These are phyloP conservation scores for Sardina pilchardus DNA, from an alignment of 2,113 vertebrate species.

Conservation along the genomic window DNA sequence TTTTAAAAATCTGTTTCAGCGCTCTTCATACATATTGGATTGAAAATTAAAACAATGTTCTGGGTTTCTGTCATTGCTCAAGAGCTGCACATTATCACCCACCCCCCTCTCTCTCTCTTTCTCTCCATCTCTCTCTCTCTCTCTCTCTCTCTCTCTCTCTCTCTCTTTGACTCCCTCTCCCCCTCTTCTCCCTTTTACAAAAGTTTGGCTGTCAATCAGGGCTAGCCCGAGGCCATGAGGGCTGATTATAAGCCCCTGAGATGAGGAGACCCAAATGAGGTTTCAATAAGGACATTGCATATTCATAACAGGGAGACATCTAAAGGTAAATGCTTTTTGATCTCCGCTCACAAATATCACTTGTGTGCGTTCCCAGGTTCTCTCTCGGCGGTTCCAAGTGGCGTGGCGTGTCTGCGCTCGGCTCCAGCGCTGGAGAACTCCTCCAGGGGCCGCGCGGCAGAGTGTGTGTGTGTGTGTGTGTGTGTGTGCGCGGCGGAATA, in stretches of 20 bases:
- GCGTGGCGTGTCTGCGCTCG: constrained; percentile 60
- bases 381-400: constrained; percentile 70
- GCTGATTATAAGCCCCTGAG: constrained; percentile 98
- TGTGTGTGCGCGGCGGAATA: constrained; percentile 72
- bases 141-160: constrained; percentile 45
- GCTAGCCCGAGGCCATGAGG: constrained; percentile 88
- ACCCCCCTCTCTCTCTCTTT: constrained; percentile 16
- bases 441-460: constrained; percentile 70
- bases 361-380: constrained; percentile 79
- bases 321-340: constrained; percentile 87
- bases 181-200: constrained; percentile 70
- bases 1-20: no score
- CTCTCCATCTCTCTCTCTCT: constrained; percentile 56
- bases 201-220: constrained; percentile 94
- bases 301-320: constrained; percentile 95
- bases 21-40: background rate
- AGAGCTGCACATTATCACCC: constrained; percentile 20
- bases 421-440: constrained; percentile 65
- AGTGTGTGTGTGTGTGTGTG: no score
- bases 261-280: constrained; percentile 96
- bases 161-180: constrained; percentile 23
- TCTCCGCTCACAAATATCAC: constrained; percentile 79
- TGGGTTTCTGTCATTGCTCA: constrained; percentile 22
- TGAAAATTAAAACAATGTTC: constrained; percentile 22
- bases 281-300: constrained; percentile 99